Evolutionary conservation across 2,113 vertebrate species (phyloP).

Genomic region (Cephalopholis sonnerati): DNA sequence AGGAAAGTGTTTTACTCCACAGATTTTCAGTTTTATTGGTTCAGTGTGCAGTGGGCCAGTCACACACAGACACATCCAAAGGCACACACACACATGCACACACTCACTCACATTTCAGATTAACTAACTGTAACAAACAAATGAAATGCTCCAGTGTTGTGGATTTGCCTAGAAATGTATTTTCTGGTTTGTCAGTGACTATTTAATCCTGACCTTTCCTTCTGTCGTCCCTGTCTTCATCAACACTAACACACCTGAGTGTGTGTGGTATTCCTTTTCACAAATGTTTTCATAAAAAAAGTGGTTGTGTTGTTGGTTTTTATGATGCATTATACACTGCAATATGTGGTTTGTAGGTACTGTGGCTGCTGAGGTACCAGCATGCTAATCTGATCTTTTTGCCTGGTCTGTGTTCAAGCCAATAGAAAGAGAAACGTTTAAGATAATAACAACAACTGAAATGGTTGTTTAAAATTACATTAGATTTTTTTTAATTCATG

Average conservation of each 20-base stretch:
- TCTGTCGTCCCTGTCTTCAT: neutral
- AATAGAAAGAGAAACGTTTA: neutral
- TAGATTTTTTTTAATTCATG: neutral
- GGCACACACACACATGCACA: neutral
- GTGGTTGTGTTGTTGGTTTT: slow-evolving; percentile 33
- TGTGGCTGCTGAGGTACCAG: neutral
- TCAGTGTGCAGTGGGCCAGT: slow-evolving; percentile 81
- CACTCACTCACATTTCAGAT: slow-evolving; percentile 24
- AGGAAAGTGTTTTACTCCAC: slow-evolving; percentile 87
- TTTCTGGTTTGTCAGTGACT: neutral
- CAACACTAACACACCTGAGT: neutral
- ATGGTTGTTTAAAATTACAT: neutral
- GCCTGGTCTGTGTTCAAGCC: neutral
- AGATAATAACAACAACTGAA: neutral
- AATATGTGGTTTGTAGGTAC: slow-evolving; percentile 18
- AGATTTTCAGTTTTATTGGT: slow-evolving; percentile 87
- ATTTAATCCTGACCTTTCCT: neutral
- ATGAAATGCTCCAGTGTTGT: neutral
- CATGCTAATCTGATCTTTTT: slow-evolving; percentile 9
- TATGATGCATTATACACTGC: slow-evolving; percentile 11
- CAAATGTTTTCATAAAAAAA: slow-evolving; percentile 40
- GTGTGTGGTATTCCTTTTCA: slow-evolving; percentile 15
- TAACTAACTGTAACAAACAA: slow-evolving; percentile 4
- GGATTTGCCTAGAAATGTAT: neutral
- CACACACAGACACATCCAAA: neutral